Evolutionary conservation across 2,888 invertebrate species (phyloP), one percentile per base, ranked within the genome.

Genomic region (Lepidochrysops patricia): DNA sequence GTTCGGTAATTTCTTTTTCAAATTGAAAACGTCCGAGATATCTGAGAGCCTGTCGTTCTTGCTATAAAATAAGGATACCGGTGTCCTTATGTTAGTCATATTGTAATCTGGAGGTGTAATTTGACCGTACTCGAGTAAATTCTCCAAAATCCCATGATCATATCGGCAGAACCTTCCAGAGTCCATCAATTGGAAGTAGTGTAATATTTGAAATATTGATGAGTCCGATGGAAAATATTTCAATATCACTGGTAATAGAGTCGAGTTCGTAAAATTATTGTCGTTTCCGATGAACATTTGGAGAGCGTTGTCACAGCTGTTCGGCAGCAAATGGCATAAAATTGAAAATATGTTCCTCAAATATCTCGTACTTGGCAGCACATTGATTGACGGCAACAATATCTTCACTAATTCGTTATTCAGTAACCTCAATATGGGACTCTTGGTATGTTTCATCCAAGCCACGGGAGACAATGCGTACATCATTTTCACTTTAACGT

Each of bases 181-280:
- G 1, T 72, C 62, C 9, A 78, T 74, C 19, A 84, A 63, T 57
- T 89, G 89, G 0, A 80, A 84, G 57, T 80, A 89, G 66, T 89
- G 89, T 0, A 81, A 60, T 23, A 93, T 76, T 64, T 92, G 91
- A 43, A 84, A 72, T 0, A 81, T 78, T 0, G 92, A 91, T 0
- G 90, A 82, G 0, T 91, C 91, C 1, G 90, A 89, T 0, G 94
- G 94, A n/a, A 88, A 64, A 60, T 93, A 93, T 0, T 90, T 90
- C 2, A 92, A 67, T 26, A 94, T 84, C 0, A 91, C 84, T 0
- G 93, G 92, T 37, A 93, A 63, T 70, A 92, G 79, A 0, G 90
- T 87, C 79, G 90, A 63, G 4, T 78, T 74, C 9, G 82, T 70
- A 13, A 68, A 66, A 35, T 73, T 75, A 25, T 67, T 65, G 9